A percentile compares a stretch with the other conserved stretches of the same genome.
Conservation (phyloP, 2,888 invertebrate genomes). For the Metopia argyrocephala region DNA sequence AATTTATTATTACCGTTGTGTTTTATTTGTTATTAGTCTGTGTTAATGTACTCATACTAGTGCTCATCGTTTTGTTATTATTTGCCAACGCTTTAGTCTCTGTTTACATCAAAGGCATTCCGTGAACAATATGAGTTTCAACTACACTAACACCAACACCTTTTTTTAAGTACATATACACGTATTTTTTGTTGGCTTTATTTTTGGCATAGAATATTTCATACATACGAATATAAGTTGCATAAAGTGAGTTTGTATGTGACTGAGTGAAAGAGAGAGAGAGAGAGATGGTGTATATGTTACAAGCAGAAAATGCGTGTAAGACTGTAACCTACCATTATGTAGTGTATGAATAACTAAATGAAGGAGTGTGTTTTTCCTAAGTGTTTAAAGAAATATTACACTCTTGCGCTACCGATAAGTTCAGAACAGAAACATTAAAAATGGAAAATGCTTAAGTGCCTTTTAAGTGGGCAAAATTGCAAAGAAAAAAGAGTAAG, state of each 20-base stretch:
- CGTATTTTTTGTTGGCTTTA: no score
- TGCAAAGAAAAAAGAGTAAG: background rate
- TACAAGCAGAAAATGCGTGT: background rate
- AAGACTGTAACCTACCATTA: no score
- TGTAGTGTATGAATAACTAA: background rate
- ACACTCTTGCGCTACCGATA: constrained; percentile 50
- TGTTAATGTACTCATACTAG: constrained; percentile 42
- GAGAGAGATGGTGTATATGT: background rate
- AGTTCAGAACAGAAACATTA: constrained; percentile 48
- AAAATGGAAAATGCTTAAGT: constrained; percentile 52
- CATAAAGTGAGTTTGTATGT: no score
- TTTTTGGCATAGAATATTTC: no score
- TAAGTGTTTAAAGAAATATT: constrained; percentile 53
- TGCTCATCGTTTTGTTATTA: background rate
- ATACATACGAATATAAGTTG: no score
- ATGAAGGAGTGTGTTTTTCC: background rate
- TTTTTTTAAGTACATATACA: background rate
- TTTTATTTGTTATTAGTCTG: constrained; percentile 1
- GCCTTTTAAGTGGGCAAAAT: constrained; percentile 45
- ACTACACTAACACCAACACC: background rate
- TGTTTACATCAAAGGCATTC: constrained; percentile 40
- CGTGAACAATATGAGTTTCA: constrained; percentile 1
- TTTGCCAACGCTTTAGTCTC: background rate
- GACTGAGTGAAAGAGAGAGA: no score
- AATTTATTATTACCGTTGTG: background rate